phyloP scores from a whole-genome alignment of 2,113 vertebrate species.

The Poeciliopsis retropinna region DNA sequence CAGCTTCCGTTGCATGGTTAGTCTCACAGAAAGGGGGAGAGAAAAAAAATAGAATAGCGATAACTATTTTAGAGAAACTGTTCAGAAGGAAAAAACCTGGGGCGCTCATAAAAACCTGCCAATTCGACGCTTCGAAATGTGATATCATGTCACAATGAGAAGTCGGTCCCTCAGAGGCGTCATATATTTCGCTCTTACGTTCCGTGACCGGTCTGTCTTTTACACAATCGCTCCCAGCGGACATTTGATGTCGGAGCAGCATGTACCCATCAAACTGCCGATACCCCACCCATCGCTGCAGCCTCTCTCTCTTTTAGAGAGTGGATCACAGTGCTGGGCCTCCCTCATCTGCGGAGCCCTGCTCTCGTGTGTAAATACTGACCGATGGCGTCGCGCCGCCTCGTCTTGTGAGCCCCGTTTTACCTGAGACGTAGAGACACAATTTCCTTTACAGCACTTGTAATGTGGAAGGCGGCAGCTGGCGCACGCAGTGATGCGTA shows the following conservation, averaged over 20 bases:
- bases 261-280: constrained; percentile 69
- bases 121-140: constrained; percentile 60
- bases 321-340: constrained; percentile 60
- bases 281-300: constrained; percentile 31
- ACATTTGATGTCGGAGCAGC: constrained; percentile 67
- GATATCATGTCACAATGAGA: constrained; percentile 66
- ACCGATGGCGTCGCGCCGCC: constrained; percentile 34
- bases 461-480: constrained; percentile 24
- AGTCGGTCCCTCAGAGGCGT: constrained; percentile 64
- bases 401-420: constrained; percentile 14
- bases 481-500: constrained; percentile 14
- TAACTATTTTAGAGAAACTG: constrained; percentile 51
- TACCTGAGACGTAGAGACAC: constrained; percentile 42
- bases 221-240: constrained; percentile 35
- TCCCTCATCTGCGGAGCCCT: constrained; percentile 67
- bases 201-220: constrained; percentile 27
- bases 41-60: background rate
- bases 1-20: constrained; percentile 30
- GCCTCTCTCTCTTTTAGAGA: constrained; percentile 33
- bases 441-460: constrained; percentile 43
- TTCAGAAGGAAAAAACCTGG: constrained; percentile 24
- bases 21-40: background rate
- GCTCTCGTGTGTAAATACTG: constrained; percentile 52
- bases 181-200: constrained; percentile 23
- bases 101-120: constrained; percentile 44